Base-by-base conservation (phyloP, 2,888 invertebrate species). In the Leuctra nigra region DNA sequence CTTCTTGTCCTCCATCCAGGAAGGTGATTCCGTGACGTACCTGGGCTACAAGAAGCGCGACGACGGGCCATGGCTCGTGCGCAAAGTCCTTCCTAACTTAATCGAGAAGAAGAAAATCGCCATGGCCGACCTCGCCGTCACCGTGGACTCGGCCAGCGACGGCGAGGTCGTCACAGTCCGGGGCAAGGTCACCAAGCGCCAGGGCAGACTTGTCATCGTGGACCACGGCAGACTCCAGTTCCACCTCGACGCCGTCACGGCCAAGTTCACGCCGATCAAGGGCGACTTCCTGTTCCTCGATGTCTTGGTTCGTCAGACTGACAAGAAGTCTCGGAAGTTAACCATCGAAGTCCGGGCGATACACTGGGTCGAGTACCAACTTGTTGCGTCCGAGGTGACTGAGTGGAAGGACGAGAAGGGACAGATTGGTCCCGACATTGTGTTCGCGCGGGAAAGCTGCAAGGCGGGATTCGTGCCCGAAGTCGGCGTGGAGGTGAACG, bases 301-400 rank as follows among this genome's bases (percentile, higher is more conserved):
- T 4, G 14, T 38, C 29, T 29, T 14, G 22, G n/a, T n/a, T n/a
- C 4, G 2, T 9, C 20, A 20, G 4, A 20, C 22, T n/a, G 23
- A 14, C 4, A 20, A 41, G 11, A 11, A 20, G 11, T 20, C 16
- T 2, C 22, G 3, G 9, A 4, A 4, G 13, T 9, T 44, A 23
- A n/a, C 13, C 18, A 23, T 87, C 47, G 75, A 83, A 67, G 77
- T 86, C 0, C 69, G 74, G 46, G 78, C 76, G 55, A 76, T 87
- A 18, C 72, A 72, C 58, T 80, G 87, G 0, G 66, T 85, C 13
- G 74, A 87, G 61, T 73, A 73, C n/a, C 80, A 79, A 66, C 68
- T 79, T 2, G 68, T 73, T 52, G 69, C 73, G 56, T 82, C 81
- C 1, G 68, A 66, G 16, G 70, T 86, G 38, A 71, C 73, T 2